Evolutionary conservation across 2,888 invertebrate genomes (phyloP), one percentile per base, ranked within the genome.

Genomic region (Meteorus colon): DNA sequence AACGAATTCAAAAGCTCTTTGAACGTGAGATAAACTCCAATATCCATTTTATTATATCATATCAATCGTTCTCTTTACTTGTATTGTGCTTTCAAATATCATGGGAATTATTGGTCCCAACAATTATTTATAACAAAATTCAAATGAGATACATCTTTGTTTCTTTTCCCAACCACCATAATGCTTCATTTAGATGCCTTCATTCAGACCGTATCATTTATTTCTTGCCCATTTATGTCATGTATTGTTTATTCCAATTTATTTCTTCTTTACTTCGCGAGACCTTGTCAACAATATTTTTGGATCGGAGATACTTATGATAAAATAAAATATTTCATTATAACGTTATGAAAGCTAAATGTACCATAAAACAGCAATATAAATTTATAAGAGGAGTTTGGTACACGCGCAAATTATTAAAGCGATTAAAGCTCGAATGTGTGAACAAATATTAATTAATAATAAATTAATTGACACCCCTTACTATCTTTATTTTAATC

Each of bases 351-450:
- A 48, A 16, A 4, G n/a, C n/a, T 48, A 48, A 16, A 16, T 48
- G 6, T n/a, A 48, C n/a, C 16, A 48, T 48, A 48, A 16, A n/a
- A 48, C n/a, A 16, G 68, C 27, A 77, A 77, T 68, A 65, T 41
- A 71, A 68, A 34, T 63, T 60, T 60, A 16, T 48, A 48, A 5
- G 1, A 16, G 16, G 14, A 48, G 16, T 48, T 48, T 4, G 4
- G 48, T 48, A 48, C 4, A 5, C 6, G 48, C 48, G n/a, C 48
- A 48, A 48, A 48, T 48, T 16, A 48, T 48, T 16, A 48, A 48
- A 48, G 48, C 48, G 4, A 48, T 48, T 48, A 16, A 48, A 48
- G 48, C 48, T 48, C 48, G n/a, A 48, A 48, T n/a, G 48, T n/a
- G 48, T n/a, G n/a, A n/a, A 2, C 14, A n/a, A 41, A 12, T 8